Evolutionary conservation across 2,113 vertebrate species (phyloP).

Genomic region (Equus quagga): DNA sequence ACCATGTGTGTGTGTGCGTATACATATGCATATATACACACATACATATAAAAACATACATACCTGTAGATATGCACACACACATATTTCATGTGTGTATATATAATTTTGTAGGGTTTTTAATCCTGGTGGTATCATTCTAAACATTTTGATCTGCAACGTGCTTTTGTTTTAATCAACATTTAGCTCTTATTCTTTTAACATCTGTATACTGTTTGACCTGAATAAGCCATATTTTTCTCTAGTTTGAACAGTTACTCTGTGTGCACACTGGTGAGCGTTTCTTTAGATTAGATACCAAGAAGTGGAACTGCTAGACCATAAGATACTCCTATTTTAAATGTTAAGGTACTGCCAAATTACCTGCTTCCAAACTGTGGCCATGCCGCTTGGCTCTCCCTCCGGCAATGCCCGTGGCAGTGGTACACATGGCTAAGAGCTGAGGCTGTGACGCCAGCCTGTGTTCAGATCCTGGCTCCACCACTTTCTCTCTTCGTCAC

Average conservation of each 20-base stretch:
- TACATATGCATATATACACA: accelerated
- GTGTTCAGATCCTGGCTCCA: background rate
- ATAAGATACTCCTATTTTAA: background rate
- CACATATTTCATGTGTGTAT: background rate
- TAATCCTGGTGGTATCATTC: background rate
- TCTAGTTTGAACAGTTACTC: background rate
- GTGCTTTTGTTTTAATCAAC: background rate
- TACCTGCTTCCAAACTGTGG: background rate
- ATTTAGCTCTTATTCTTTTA: background rate
- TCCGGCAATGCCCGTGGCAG: background rate
- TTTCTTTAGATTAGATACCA: background rate
- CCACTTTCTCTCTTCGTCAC: background rate
- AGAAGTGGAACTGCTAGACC: background rate
- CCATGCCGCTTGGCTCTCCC: background rate
- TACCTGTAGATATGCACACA: too few species aligned
- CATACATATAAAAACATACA: accelerated
- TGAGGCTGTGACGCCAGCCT: background rate
- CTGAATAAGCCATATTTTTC: background rate
- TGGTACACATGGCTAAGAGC: background rate
- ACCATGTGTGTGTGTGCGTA: accelerated
- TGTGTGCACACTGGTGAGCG: accelerated
- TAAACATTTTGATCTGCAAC: background rate
- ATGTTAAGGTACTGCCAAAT: background rate
- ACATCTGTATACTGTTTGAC: background rate
- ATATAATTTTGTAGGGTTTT: background rate